Evolutionary conservation across 2,797 vertebrate genomes (phyloP), one percentile per base, ranked within the genome.

Genomic region (Falco biarmicus): DNA sequence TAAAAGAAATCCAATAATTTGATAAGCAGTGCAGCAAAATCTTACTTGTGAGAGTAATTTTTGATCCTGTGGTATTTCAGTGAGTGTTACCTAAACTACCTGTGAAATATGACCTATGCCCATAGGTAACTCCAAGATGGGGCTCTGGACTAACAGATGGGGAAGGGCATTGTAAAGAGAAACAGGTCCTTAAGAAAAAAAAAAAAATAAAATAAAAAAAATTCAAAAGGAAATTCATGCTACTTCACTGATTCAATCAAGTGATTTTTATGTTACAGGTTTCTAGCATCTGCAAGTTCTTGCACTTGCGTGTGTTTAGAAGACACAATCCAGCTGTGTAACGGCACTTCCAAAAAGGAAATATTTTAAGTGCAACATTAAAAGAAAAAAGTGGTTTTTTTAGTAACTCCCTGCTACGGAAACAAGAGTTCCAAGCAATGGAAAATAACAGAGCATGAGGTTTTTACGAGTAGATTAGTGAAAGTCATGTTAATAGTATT

Each of bases 91-190:
- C 32, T 70, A 53, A 95, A 57, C 32, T 64, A 43, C 29, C 68
- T 60, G 22, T 75, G 89, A 70, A 88, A 56, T 66, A 57, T 4
- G 25, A 79, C 50, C 63, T 64, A 2, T 76, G 84, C 34, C 39
- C 10, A n/a, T 15, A 51, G 25, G 18, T 84, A 65, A 51, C 32
- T 75, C 13, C 21, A 53, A 48, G 32, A 76, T 78, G 45, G n/a
- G 32, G 5, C n/a, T 59, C 13, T 89, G 57, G 81, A 79, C 69
- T 34, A 59, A 31, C 32, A 93, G 76, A 56, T 63, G 73, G 39
- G 53, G 83, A 97, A 97, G 29, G 74, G 43, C 61, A 45, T 37
- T 84, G 16, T 74, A 92, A 89, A 94, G 63, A 82, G 34, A 95
- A 90, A 76, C 26, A 75, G 51, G 18, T 79, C 53, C 70, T 81